Base-by-base conservation (phyloP, 2,113 vertebrate genomes). In the Neofelis nebulosa region DNA sequence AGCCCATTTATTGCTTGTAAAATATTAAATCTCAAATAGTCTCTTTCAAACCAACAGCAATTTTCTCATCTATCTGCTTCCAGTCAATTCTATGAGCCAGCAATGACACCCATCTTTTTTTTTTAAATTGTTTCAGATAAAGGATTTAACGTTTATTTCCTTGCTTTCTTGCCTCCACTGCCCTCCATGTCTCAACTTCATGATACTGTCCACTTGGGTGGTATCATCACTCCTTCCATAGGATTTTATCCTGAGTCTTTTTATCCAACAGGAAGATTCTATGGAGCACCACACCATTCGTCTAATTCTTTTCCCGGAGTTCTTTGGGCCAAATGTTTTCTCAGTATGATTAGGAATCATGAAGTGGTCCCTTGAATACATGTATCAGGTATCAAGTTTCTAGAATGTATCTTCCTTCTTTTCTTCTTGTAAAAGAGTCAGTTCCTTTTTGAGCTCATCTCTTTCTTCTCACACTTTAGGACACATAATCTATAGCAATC, bases 21-120 rank as follows among this genome's bases (percentile, higher is more conserved):
- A 76, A 16, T 50, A n/a, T 52, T 65, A 69, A 80, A 36, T 68
- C 38, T 89, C 71, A 50, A 66, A 65, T 3, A 61, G 33, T n/a
- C n/a, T 91, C 82, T 92, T 83, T 87, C 61, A 80, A 90, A 55
- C 27, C 33, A 79, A 55, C 3, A 63, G 14, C 31, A 68, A 55
- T 65, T 80, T 95, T 88, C 45, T 94, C 19, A 41, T 66, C 33
- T 71, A 5, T 68, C 55, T 74, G 52, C 45, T 69, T 84, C 31
- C 31, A n/a, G 74, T 88, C 29, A 50, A 63, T 76, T 74, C 82
- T 74, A 12, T 52, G 36, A 76, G 61, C 48, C 79, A 19, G 21
- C 14, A 57, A 6, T 27, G 33, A 45, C 14, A 38, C 19, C 45
- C 55, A 38, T 10, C 27, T 5, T 78, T 41, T 45, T 6, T 27